Conservation (phyloP, 2,888 invertebrate genomes). For the Trilocha varians region DNA sequence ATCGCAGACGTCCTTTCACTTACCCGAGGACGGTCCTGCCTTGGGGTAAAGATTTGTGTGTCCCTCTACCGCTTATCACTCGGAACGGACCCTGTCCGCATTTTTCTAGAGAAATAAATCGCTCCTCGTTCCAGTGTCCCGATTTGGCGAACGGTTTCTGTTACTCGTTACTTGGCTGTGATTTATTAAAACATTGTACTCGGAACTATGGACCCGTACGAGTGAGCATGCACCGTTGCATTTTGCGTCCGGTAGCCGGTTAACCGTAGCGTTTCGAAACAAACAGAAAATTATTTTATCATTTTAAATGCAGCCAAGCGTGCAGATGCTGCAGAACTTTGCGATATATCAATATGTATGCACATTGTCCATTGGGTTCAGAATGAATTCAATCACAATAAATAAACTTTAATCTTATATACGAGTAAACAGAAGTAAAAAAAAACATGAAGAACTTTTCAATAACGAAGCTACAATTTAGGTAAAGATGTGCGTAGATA, state of each 20-base stretch:
- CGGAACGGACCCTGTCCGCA: constrained; percentile 2
- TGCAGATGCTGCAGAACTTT: too few species aligned
- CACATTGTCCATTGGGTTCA: too few species aligned
- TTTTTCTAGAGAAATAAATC: constrained; percentile 34
- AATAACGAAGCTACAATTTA: too few species aligned
- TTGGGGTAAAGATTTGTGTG: neutral
- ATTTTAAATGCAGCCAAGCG: neutral
- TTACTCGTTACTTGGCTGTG: constrained; percentile 38
- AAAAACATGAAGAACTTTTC: too few species aligned
- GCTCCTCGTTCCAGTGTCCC: constrained; percentile 38
- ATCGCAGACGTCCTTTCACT: neutral
- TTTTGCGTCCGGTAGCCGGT: constrained; percentile 15
- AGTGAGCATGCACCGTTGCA: constrained; percentile 42
- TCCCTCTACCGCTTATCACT: neutral
- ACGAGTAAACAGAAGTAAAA: too few species aligned
- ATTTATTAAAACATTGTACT: constrained; percentile 52
- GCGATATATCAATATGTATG: too few species aligned
- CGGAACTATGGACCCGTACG: constrained; percentile 32
- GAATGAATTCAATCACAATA: too few species aligned
- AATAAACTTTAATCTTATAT: too few species aligned
- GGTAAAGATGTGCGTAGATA: too few species aligned
- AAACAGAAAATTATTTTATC: constrained; percentile 2
- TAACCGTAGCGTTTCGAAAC: constrained; percentile 15
- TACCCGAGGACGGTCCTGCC: neutral
- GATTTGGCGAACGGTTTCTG: constrained; percentile 52